Conservation (phyloP, 2,888 invertebrate species). For the Drosophila tripunctata region DNA sequence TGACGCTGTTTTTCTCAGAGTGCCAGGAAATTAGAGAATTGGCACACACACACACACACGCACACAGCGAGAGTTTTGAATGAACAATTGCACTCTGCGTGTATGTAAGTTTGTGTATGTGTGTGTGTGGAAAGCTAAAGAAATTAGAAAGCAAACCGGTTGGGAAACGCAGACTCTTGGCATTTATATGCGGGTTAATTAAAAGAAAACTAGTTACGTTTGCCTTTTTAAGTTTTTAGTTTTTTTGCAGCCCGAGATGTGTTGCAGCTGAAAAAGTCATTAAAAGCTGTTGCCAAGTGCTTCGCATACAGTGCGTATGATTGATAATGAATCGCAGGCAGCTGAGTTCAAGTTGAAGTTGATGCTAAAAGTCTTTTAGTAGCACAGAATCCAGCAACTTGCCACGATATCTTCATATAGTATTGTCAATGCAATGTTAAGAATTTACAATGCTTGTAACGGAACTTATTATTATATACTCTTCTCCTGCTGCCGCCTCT, state of each 20-base stretch:
- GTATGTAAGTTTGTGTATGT: conserved; percentile 5
- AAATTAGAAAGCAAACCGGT: conserved; percentile 78
- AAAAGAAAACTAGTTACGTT: conserved; percentile 76
- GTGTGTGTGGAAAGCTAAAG: conserved; percentile 59
- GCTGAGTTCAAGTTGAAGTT: not conserved
- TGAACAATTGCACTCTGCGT: conserved; percentile 18
- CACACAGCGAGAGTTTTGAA: not conserved
- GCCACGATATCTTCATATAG: conserved; percentile 35
- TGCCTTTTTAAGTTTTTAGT: conserved; percentile 39
- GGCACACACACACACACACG: conserved; percentile 39
- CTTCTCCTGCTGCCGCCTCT: conserved; percentile 6
- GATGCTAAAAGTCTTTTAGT: not conserved
- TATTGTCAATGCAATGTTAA: conserved; percentile 41
- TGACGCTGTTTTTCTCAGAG: conserved; percentile 51
- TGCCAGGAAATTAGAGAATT: conserved; percentile 66
- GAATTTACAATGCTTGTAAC: conserved; percentile 66
- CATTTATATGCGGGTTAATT: conserved; percentile 75
- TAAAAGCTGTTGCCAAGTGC: conserved; percentile 60
- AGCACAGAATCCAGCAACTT: not conserved
- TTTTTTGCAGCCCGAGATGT: conserved; percentile 9
- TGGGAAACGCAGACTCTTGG: conserved; percentile 52
- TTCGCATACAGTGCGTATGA: conserved; percentile 67
- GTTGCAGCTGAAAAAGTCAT: conserved; percentile 59
- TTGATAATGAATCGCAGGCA: conserved; percentile 66
- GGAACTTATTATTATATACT: conserved; percentile 67